Base-by-base conservation (phyloP, 2,888 invertebrate genomes). In the Caradrina kadenii region DNA sequence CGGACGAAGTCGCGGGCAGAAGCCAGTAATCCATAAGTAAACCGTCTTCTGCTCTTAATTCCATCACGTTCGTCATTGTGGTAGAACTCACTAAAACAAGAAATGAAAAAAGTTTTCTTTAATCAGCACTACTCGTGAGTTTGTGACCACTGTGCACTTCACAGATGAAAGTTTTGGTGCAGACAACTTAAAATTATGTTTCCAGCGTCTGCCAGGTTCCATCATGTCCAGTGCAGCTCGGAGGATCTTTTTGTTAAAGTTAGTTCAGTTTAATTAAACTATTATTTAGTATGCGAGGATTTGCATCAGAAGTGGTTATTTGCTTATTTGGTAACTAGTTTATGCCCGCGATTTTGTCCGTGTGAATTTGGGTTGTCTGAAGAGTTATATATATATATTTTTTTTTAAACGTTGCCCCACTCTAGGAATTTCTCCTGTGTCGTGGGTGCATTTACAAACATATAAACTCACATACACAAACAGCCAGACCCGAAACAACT, bases 71-170 rank as follows among this genome's bases (percentile, higher is more conserved):
- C 80, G 84, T 86, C 85, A 87, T 81, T 84, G 84, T 83, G 82
- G 8, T 75, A 84, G 78, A 84, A 86, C 80, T 83, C 80, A 82
- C 77, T 83, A 80, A 81, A 86, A 87, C 84, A 88, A 87, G 87
- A 87, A 91, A 92, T 90, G 86, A 91, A 90, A 92, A 90, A 92
- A 90, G 86, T 90, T 89, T 54, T 76, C 86, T 90, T 90, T 91
- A 90, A 91, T 90, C 89, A 91, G 81, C 73, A 84, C 73, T 83
- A 83, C 85, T 87, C 45, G 17, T 45, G 17, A 45, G 45, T 45
- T 45, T 87, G 86, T 89, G 85, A 84, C 85, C 85, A 87, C 86
- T 87, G 35, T 35, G 35, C 35, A 85, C 79, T 77, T 77, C 73
- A 61, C 69, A 81, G 77, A 76, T 73, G 68, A 82, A 86, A 85